Base-by-base conservation (phyloP, 2,113 vertebrate genomes). In the Heterocephalus glaber region DNA sequence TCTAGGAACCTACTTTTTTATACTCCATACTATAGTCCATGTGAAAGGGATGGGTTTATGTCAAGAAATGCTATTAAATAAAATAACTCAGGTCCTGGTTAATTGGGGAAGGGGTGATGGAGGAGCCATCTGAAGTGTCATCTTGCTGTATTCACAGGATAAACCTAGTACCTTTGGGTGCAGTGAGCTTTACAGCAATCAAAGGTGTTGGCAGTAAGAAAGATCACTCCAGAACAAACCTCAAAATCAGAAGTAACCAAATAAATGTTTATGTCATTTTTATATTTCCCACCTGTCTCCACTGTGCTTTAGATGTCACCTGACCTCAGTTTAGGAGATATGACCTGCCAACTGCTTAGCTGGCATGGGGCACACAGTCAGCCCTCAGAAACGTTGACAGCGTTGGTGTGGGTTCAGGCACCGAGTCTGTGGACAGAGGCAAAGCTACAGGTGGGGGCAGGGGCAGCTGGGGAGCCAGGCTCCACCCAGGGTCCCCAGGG, bases 401-500 rank as follows among this genome's bases (percentile, higher is more conserved):
- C 9, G 0, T n/a, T 4, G 0, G 9, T 3, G 17, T 41, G 33
- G 70, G 19, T 4, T 81, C 35, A 3, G 60, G 24, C 54, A 8
- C 58, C 1, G n/a, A 56, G 11, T 63, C 82, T 38, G 44, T 38
- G 89, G 24, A 3, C 8, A 2, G 61, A 80, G 12, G 52, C 28
- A 14, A 49, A 77, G 63, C 54, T 61, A 5, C 60, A 49, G 49
- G 2, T 58, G 9, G 10, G 30, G 35, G 3, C 0, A 0, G 47
- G 56, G 56, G 10, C 20, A 44, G 11, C 38, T 11, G 35, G 26
- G n/a, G 61, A 90, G 35, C 35, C 56, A 9, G 41, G 19, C n/a
- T 66, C 11, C 1, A 0, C 52, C 19, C 2, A 2, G n/a, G 16
- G 22, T 2, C n/a, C 33, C 44, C 49, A 0, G 17, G 3, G 56